Conservation (phyloP, 2,113 vertebrate genomes). For the Puffinus mauretanicus region DNA sequence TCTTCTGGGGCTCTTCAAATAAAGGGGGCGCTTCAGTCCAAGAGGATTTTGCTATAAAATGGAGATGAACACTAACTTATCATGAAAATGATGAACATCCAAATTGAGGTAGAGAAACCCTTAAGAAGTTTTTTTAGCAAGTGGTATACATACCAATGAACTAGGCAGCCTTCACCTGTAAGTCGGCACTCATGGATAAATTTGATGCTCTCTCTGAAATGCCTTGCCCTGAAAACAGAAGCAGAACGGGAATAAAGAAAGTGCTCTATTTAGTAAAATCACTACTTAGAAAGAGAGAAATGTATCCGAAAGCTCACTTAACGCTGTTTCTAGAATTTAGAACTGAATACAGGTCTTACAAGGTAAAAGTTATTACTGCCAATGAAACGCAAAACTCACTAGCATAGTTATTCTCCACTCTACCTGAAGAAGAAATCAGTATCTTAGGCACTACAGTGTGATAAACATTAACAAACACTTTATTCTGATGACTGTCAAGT, state of each 20-base stretch:
- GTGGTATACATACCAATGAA: slow-evolving; percentile 84
- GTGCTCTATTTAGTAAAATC: slow-evolving; percentile 34
- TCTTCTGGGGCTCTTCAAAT: neutral
- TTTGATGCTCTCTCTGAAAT: slow-evolving; percentile 92
- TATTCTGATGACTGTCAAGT: neutral
- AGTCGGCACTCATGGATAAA: slow-evolving; percentile 95
- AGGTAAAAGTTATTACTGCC: neutral
- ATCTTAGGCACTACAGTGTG: neutral
- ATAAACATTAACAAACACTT: neutral
- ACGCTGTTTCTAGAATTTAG: neutral
- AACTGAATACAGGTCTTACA: neutral
- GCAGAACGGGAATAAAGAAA: slow-evolving; percentile 32
- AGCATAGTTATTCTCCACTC: neutral
- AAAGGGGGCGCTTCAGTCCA: neutral
- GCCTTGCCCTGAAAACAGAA: slow-evolving; percentile 80
- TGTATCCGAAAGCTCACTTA: neutral
- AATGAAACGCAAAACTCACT: neutral
- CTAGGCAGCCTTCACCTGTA: slow-evolving; percentile 87
- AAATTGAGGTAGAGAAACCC: neutral
- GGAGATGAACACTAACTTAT: neutral
- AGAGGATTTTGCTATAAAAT: neutral
- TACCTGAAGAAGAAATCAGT: neutral
- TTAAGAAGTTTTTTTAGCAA: neutral
- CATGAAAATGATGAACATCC: neutral
- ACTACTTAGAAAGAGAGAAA: slow-evolving; percentile 20